Evolutionary conservation across 1,140 invertebrate species (phyloP), one percentile per base, ranked within the genome.

Genomic region (Bombus difficillimus): DNA sequence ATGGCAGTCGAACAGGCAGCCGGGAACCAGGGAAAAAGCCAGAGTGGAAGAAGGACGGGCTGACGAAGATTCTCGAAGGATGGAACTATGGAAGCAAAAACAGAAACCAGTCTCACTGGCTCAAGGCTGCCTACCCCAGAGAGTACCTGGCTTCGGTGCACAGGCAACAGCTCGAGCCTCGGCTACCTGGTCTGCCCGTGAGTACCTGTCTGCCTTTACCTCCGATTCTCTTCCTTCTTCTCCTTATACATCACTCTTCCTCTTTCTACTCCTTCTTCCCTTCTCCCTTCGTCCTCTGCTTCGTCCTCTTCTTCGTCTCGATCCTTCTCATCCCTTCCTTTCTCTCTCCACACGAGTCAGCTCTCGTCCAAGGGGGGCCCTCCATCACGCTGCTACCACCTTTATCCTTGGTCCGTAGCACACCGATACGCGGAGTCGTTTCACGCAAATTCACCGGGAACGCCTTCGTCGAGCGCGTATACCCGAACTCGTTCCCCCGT

Each of bases 51-150:
- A 94, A 95, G 93, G 93, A 95, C 92, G 91, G 89, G 93, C 93
- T 92, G 92, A 91, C 91, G 93, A 93, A 91, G 92, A 93, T 88
- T 92, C 93, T 92, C 92, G 93, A 93, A 95, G 94, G 94, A 95
- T 94, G 92, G 91, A 93, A 93, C 93, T 94, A 94, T 95, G 93
- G 94, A 94, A 94, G 94, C 93, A 95, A 95, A 95, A 95, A 95
- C 95, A 95, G 94, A 95, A 95, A 95, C 94, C 95, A 95, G 95
- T 95, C 95, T 95, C 93, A 94, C 93, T 94, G 94, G 93, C 94
- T 95, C 95, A 95, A 95, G 95, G 95, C 94, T 95, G 94, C 84
- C 90, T 87, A 85, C 81, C 90, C 86, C 53, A 39, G 80, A 83
- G 79, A 73, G 66, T 80, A 85, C 71, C 89, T 81, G 88, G 86